Percentiles rank a stretch among this genome's conserved stretches.
Conservation (phyloP, 2,888 invertebrate genomes). For the Apamea epomidion region DNA sequence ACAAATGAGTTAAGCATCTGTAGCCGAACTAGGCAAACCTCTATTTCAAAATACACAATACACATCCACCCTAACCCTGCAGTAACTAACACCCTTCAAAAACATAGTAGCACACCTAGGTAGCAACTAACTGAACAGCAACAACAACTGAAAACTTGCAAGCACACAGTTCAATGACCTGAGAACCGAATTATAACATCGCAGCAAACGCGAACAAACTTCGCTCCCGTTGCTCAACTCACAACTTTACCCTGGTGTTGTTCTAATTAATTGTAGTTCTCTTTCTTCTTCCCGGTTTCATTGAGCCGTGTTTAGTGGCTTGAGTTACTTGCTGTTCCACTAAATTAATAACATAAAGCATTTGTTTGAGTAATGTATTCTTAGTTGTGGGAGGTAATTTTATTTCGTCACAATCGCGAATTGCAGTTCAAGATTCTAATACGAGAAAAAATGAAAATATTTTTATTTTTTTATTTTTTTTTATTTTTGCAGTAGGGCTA, state of each 20-base stretch:
- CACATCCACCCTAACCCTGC: not conserved
- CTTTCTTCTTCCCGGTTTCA: conserved; percentile 45
- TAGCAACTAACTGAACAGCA: not conserved
- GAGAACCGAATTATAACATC: conserved; percentile 14
- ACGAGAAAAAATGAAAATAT: no score
- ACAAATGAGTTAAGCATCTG: no score
- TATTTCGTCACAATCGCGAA: no score
- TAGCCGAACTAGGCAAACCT: no score
- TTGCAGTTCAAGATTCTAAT: no score
- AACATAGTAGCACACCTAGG: not conserved
- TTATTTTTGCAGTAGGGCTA: no score
- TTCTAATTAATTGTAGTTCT: conserved; percentile 57
- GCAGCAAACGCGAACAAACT: conserved; percentile 12
- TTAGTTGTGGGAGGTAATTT: conserved; percentile 4
- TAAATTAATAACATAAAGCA: conserved; percentile 44
- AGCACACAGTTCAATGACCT: conserved; percentile 25
- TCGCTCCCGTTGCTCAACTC: conserved; percentile 33
- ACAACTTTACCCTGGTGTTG: conserved; percentile 18
- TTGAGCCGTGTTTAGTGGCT: conserved; percentile 29
- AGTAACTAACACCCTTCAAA: not conserved
- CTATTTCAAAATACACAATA: no score
- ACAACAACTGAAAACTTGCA: conserved; percentile 16
- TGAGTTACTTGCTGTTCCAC: conserved; percentile 21
- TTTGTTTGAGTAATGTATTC: conserved; percentile 31
- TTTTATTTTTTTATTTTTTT: no score